Base-by-base conservation (phyloP, 2,888 invertebrate species). In the Lepidonotus clava region DNA sequence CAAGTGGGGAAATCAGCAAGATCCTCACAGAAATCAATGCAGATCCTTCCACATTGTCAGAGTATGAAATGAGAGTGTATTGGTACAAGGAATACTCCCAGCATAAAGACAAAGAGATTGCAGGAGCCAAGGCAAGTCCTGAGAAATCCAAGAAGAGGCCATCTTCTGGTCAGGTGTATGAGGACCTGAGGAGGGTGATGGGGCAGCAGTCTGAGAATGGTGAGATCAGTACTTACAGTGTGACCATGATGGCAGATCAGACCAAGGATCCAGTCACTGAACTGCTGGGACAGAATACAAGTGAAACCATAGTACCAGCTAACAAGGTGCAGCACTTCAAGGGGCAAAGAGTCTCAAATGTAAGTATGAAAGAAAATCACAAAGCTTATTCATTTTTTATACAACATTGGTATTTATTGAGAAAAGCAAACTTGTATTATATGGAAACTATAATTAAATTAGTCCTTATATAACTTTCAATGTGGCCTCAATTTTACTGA, bases 81-180 rank as follows among this genome's bases (percentile, higher is more conserved):
- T 80, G 80, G 80, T 80, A 80, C 80, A 21, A 80, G 21, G 80
- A 80, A 18, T 41, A 80, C 51, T n/a, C 46, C 80, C 41, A 80
- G 28, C 14, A 18, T 11, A 40, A 46, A 34, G 80, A 80, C 14
- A 40, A 41, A 34, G 41, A 80, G 46, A 41, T 28, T 4, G 1
- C 80, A 1, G 76, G 8, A 38, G 41, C 34, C 40, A 38, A 34
- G 38, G 80, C 66, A 66, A 24, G 66, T 28, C 24, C 6, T 8
- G 66, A 66, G 24, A 6, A 66, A 66, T 18, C 56, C 24, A 8
- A 61, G 61, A 1, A 32, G 28, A 2, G 24, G 61, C 5, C 8
- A 34, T 38, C 41, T 2, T 6, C 32, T 80, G 46, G 46, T 4
- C 46, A 80, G 41, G 41, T 24, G 41, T 40, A 41, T 8, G 41